phyloP scores from a whole-genome alignment of 2,113 vertebrate species.

The Neotragus pygmaeus region DNA sequence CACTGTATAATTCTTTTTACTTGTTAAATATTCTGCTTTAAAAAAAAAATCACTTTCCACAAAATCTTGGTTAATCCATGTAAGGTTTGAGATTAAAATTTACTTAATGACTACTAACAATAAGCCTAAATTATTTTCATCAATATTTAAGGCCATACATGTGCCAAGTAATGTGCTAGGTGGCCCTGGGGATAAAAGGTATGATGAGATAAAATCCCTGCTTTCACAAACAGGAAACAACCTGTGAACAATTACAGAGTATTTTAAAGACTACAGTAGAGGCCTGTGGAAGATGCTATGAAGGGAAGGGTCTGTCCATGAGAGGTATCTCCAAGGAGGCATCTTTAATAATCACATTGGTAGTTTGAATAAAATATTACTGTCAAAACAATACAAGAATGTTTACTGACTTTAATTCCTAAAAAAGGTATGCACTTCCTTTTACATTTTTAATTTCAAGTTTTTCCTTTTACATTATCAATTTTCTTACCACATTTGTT shows the following conservation, averaged over 20 bases:
- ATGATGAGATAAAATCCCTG: neutral
- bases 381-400: neutral
- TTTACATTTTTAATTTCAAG: slow-evolving; percentile 3
- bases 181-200: neutral
- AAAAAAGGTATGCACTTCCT: neutral
- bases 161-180: neutral
- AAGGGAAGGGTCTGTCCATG: neutral
- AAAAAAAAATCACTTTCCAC: neutral
- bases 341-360: neutral
- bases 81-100: neutral
- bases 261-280: neutral
- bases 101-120: neutral
- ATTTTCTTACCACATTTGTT: neutral
- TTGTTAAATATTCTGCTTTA: neutral
- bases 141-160: neutral
- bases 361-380: neutral
- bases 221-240: neutral
- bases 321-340: neutral
- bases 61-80: neutral
- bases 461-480: neutral
- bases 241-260: neutral
- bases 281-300: neutral
- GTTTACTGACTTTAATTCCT: neutral
- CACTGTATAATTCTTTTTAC: neutral
- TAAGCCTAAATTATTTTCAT: neutral